phyloP scores from a whole-genome alignment of 2,797 vertebrate species.

The Ataeniobius toweri region DNA sequence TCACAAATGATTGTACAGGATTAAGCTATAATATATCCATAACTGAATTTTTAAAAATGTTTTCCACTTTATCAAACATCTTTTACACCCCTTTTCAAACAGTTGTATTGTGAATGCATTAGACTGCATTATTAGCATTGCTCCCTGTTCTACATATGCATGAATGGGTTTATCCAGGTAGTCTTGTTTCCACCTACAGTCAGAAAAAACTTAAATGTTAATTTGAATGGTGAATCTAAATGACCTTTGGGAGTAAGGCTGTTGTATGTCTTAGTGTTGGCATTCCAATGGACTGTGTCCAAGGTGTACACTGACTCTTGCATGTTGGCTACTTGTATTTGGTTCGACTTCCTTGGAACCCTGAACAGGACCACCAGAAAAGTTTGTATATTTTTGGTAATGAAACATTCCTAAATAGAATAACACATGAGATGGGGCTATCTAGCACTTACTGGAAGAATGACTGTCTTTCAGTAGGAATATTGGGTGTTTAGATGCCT shows the following conservation, averaged over 20 bases:
- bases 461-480: no score
- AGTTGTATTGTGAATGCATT: neutral
- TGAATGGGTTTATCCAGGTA: neutral
- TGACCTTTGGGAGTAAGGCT: neutral
- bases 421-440: neutral
- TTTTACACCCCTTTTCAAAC: neutral
- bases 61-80: no score
- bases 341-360: neutral
- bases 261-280: neutral
- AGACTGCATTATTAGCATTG: neutral
- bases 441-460: neutral
- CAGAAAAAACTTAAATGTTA: neutral
- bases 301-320: neutral
- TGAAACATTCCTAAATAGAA: neutral
- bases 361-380: neutral
- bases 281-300: neutral
- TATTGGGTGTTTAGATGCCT: no score
- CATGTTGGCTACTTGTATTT: neutral
- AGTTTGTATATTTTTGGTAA: neutral
- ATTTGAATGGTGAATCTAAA: neutral
- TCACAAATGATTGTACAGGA: neutral
- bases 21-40: neutral
- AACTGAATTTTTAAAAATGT: neutral
- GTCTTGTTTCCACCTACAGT: neutral
- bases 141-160: neutral